These are phyloP conservation scores for Felis catus DNA, from an alignment of 2,113 vertebrate species.

Conservation along the genomic window F.catus_Fca126_mat1.0 CM031422.1:11382001-11382500, in stretches of 20 bases:
- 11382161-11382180: background rate
- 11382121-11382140: background rate
- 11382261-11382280: background rate
- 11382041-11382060: background rate
- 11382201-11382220: background rate
- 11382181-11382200: background rate
- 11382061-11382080: background rate
- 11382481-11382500: background rate
- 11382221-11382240: background rate
- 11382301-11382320: background rate
- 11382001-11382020: background rate
- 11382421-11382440: background rate
- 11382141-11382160: background rate
- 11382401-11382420: background rate
- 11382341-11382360: background rate
- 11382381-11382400: background rate
- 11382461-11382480: background rate
- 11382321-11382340: background rate
- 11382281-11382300: background rate
- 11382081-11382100: background rate
- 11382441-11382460: background rate
- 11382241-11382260: background rate
- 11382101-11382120: background rate
- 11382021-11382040: background rate
- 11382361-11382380: background rate